Evolutionary conservation across 2,888 invertebrate species (phyloP).

Genomic region (Athetis lepigone): DNA sequence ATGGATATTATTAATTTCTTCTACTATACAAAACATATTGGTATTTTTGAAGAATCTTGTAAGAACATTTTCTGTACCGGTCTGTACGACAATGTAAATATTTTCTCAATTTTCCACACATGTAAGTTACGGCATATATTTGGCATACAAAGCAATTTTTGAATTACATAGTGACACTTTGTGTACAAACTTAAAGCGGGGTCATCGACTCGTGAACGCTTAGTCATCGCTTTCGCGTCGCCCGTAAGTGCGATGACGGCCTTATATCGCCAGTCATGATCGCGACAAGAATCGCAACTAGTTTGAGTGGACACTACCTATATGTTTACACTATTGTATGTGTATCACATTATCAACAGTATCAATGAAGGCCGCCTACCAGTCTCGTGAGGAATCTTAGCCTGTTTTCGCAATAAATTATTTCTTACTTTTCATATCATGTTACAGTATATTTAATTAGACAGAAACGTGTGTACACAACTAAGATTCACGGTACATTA

Average conservation of each 20-base stretch:
- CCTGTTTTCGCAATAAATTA: constrained; percentile 32
- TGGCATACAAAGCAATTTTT: constrained; percentile 21
- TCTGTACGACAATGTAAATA: constrained; percentile 17
- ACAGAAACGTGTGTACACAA: background rate
- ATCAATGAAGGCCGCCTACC: constrained; percentile 42
- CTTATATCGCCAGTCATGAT: constrained; percentile 59
- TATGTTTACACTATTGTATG: constrained; percentile 26
- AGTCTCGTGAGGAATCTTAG: constrained; percentile 27
- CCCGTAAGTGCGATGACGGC: constrained; percentile 54
- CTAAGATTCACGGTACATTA: background rate
- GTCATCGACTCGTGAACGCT: constrained; percentile 71
- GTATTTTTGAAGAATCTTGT: background rate
- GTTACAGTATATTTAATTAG: constrained; percentile 21
- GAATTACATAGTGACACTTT: constrained; percentile 53
- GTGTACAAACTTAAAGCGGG: constrained; percentile 64
- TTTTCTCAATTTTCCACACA: constrained; percentile 21
- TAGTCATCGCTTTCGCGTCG: constrained; percentile 73
- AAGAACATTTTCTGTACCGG: constrained; percentile 2
- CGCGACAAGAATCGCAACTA: constrained; percentile 66
- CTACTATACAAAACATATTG: background rate
- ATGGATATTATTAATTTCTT: background rate
- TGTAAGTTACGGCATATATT: constrained; percentile 18
- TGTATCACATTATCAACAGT: constrained; percentile 37
- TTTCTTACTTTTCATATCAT: constrained; percentile 20
- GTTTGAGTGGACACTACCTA: constrained; percentile 27